Percentiles rank a stretch among this genome's conserved stretches.
Evolutionary conservation across 2,113 vertebrate genomes (phyloP).

Genomic region (Dunckerocampus dactyliophorus): DNA sequence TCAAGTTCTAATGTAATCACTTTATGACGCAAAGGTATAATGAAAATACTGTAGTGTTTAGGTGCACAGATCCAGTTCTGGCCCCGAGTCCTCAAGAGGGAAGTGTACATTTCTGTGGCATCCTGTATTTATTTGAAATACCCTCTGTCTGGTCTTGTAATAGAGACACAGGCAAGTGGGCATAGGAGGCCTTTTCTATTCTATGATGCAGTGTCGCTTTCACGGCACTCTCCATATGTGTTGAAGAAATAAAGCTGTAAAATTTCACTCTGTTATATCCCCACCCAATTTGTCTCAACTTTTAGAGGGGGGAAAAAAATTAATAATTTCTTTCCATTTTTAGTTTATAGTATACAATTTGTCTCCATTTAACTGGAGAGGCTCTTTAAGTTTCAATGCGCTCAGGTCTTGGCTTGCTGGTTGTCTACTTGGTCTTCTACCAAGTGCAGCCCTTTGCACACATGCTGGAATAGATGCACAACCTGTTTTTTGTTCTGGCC

Average conservation of each 20-base stretch:
- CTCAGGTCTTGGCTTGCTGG: slow-evolving; percentile 17
- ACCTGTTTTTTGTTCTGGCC: slow-evolving; percentile 12
- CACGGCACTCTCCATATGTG: slow-evolving; percentile 48
- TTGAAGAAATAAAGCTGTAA: slow-evolving; percentile 62
- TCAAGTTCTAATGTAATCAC: slow-evolving; percentile 70
- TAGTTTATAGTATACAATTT: slow-evolving; percentile 49
- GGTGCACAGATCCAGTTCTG: slow-evolving; percentile 55
- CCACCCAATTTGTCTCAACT: slow-evolving; percentile 54
- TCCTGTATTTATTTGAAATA: slow-evolving; percentile 73
- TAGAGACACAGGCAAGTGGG: slow-evolving; percentile 61
- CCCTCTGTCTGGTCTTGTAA: slow-evolving; percentile 67
- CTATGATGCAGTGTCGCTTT: slow-evolving; percentile 50
- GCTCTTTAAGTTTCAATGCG: slow-evolving; percentile 26
- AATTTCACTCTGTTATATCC: slow-evolving; percentile 48
- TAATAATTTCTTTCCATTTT: slow-evolving; percentile 57
- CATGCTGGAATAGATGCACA: not conserved
- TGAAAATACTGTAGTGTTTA: slow-evolving; percentile 68
- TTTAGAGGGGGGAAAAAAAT: slow-evolving; percentile 15
- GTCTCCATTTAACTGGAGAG: slow-evolving; percentile 35
- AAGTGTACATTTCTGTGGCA: slow-evolving; percentile 73
- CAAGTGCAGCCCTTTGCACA: not conserved
- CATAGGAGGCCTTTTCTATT: slow-evolving; percentile 61
- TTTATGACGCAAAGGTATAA: slow-evolving; percentile 65
- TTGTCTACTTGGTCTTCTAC: slow-evolving; percentile 13
- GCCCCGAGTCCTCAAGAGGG: slow-evolving; percentile 52